Conservation (phyloP, 2,888 invertebrate genomes). For the Colostygia pectinataria region DNA sequence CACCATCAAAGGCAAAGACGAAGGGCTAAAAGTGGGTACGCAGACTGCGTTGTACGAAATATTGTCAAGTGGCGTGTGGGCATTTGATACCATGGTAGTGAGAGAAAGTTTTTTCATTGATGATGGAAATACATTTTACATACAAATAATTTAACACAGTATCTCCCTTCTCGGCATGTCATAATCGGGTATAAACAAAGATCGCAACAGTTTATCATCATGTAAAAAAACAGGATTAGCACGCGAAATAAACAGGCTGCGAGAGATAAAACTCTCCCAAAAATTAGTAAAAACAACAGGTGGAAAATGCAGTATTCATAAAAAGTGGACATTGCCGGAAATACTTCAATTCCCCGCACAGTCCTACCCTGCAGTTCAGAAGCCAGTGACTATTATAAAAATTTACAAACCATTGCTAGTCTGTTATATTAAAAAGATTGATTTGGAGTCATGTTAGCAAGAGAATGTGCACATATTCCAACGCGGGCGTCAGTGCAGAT, state of each 20-base stretch:
- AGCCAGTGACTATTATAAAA: slow-evolving; percentile 1
- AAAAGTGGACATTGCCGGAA: slow-evolving; percentile 24
- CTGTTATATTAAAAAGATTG: no score
- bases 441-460: no score
- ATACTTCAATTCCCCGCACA: slow-evolving; percentile 21
- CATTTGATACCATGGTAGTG: no score
- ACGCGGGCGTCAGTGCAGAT: no score
- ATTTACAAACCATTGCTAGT: no score
- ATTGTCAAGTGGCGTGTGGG: slow-evolving; percentile 18
- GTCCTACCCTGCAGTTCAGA: slow-evolving; percentile 9
- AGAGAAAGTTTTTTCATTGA: no score
- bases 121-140: no score
- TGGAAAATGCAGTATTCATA: slow-evolving; percentile 26
- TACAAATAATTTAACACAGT: not conserved
- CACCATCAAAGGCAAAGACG: slow-evolving; percentile 32
- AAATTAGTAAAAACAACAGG: slow-evolving; percentile 26
- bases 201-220: slow-evolving; percentile 12
- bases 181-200: slow-evolving; percentile 12
- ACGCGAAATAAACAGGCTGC: slow-evolving; percentile 15
- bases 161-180: not conserved
- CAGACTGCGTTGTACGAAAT: slow-evolving; percentile 24
- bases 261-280: slow-evolving; percentile 21
- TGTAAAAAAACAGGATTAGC: slow-evolving; percentile 18
- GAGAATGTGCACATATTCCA: no score
- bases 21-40: slow-evolving; percentile 26